Evolutionary conservation across 1,140 invertebrate genomes (phyloP).

Genomic region (Alviniconcha marisindica): DNA sequence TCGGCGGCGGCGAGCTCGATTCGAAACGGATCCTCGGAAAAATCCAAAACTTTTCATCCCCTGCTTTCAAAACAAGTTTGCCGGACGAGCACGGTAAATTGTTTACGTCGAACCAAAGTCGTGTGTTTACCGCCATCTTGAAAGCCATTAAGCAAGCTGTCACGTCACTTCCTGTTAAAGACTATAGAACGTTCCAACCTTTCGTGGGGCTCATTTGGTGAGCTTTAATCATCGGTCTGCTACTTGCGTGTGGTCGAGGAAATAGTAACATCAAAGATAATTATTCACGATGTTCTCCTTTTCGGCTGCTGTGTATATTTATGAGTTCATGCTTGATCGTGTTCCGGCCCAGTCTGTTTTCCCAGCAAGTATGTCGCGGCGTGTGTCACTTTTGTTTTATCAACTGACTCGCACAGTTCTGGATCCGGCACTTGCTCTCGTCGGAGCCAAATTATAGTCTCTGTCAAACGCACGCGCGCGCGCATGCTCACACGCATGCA

Average conservation of each 20-base stretch:
- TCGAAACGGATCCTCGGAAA: constrained; percentile 30
- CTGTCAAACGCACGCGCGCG: too few species aligned
- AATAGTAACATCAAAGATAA: constrained; percentile 21
- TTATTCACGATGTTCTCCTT: too few species aligned
- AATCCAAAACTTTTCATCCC: constrained; percentile 29
- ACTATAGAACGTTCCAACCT: constrained; percentile 11
- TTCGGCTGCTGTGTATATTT: too few species aligned
- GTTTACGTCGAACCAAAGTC: constrained; percentile 12
- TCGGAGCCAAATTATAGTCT: too few species aligned
- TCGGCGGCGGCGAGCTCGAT: background rate
- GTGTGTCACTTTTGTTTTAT: too few species aligned
- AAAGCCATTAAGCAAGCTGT: constrained; percentile 42
- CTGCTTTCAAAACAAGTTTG: constrained; percentile 30
- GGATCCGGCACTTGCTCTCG: too few species aligned
- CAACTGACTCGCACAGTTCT: too few species aligned
- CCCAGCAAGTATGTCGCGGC: too few species aligned
- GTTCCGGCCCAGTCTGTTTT: too few species aligned
- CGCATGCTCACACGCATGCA: too few species aligned
- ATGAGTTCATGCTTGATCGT: too few species aligned
- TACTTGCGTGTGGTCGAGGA: constrained; percentile 33
- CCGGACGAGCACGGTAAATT: constrained; percentile 34
- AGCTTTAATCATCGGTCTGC: constrained; percentile 4
- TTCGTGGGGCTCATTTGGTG: background rate
- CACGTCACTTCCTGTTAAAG: constrained; percentile 38
- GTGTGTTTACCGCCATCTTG: constrained; percentile 35